A percentile compares a stretch with the other conserved stretches of the same genome.
Evolutionary conservation across 2,888 invertebrate species (phyloP).

Genomic region (Branchinecta sandiegonensis): DNA sequence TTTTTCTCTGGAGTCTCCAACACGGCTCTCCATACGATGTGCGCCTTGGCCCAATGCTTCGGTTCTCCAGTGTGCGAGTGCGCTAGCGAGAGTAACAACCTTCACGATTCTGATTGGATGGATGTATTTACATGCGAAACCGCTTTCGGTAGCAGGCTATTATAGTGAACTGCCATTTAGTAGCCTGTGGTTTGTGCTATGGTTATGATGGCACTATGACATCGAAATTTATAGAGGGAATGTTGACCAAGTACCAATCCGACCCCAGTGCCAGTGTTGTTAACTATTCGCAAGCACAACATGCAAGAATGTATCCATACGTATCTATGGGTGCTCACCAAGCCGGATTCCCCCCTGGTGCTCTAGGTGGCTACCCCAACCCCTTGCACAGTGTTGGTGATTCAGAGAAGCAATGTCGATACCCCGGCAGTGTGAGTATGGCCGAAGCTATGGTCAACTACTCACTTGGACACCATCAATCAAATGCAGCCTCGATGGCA

Average conservation of each 20-base stretch:
- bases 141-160: constrained; percentile 13
- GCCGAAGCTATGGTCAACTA: constrained; percentile 66
- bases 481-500: constrained; percentile 37
- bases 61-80: neutral
- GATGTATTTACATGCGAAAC: constrained; percentile 16
- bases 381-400: constrained; percentile 48
- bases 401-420: constrained; percentile 66
- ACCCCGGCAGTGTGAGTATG: constrained; percentile 43
- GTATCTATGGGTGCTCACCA: constrained; percentile 55
- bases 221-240: constrained; percentile 95
- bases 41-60: neutral
- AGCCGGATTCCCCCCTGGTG: constrained; percentile 48
- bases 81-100: neutral
- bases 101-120: constrained; percentile 12
- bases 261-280: constrained; percentile 36
- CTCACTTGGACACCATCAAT: constrained; percentile 52
- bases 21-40: too few relatives aligned
- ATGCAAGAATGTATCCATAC: constrained; percentile 79
- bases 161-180: constrained; percentile 15
- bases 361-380: constrained; percentile 47
- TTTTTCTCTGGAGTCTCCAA: too few relatives aligned
- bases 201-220: constrained; percentile 51
- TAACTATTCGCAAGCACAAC: constrained; percentile 41
- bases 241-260: constrained; percentile 82
- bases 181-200: constrained; percentile 16